phyloP scores from a whole-genome alignment of 2,797 vertebrate genomes.

The Ctenopoma multispine region DNA sequence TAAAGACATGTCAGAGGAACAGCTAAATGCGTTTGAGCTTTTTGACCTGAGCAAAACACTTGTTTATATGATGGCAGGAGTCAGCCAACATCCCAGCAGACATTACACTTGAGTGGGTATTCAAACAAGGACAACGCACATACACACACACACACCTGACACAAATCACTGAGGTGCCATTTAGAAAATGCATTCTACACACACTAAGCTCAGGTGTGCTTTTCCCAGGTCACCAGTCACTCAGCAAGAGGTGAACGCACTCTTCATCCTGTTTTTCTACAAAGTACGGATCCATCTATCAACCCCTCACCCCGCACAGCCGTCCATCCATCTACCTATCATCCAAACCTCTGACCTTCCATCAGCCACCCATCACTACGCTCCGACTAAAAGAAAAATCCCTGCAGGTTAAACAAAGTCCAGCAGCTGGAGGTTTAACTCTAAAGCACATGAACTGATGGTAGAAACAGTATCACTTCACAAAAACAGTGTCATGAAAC shows the following conservation, averaged over 20 bases:
- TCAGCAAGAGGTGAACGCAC: slow-evolving; percentile 7
- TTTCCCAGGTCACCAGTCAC: background rate
- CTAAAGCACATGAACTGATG: too few relatives aligned
- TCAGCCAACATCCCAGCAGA: background rate
- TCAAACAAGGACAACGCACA: background rate
- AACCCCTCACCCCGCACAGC: background rate
- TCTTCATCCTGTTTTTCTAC: slow-evolving; percentile 24
- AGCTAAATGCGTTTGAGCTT: slow-evolving; percentile 40
- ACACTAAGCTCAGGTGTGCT: slow-evolving; percentile 15
- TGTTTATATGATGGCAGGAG: slow-evolving; percentile 12
- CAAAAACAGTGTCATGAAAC: too few relatives aligned
- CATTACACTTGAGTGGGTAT: too few relatives aligned
- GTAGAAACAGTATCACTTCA: too few relatives aligned
- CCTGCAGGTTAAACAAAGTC: background rate
- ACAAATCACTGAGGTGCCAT: slow-evolving; percentile 11
- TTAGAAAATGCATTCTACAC: slow-evolving; percentile 3
- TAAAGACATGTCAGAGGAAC: background rate
- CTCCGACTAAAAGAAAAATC: background rate
- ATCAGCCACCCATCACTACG: background rate
- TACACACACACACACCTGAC: background rate
- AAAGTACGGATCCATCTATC: slow-evolving; percentile 23
- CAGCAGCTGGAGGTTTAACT: background rate
- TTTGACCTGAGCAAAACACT: slow-evolving; percentile 17
- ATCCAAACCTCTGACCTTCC: slow-evolving; percentile 26
- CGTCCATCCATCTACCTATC: slow-evolving; percentile 4